Evolutionary conservation across 2,113 vertebrate genomes (phyloP).

Genomic region (Platysternon megacephalum): DNA sequence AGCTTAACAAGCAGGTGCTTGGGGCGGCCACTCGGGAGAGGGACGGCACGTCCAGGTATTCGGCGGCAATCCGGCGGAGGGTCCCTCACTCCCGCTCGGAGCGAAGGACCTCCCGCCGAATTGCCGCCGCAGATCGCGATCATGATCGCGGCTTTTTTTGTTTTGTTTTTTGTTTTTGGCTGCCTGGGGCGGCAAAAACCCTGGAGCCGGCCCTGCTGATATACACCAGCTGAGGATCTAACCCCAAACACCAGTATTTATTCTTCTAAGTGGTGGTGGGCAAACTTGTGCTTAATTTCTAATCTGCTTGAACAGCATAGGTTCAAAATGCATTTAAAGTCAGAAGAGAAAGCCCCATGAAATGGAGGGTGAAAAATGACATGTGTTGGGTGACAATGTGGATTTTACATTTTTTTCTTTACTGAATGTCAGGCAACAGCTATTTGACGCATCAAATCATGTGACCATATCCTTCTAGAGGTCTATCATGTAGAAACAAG

Average conservation of each 20-base stretch:
- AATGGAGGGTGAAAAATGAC: not conserved
- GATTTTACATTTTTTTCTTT: not conserved
- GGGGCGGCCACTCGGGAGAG: no score
- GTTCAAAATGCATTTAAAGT: not conserved
- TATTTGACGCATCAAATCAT: not conserved
- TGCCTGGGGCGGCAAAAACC: no score
- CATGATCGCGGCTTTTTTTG: no score
- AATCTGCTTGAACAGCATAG: not conserved
- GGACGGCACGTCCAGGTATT: no score
- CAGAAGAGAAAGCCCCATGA: not conserved
- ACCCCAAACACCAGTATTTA: not conserved
- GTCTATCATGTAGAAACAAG: not conserved
- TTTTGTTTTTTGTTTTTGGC: no score
- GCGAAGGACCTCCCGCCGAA: no score
- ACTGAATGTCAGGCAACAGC: not conserved
- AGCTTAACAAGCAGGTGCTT: no score
- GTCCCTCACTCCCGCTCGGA: no score
- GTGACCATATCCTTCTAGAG: not conserved
- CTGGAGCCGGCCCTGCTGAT: no score
- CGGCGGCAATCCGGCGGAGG: no score
- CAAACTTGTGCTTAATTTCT: not conserved
- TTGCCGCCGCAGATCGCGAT: no score
- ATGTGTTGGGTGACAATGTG: not conserved
- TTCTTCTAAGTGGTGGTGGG: not conserved
- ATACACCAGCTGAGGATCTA: not conserved